Base-by-base conservation (phyloP, 2,888 invertebrate genomes). In the Drosophila silvestris region DNA sequence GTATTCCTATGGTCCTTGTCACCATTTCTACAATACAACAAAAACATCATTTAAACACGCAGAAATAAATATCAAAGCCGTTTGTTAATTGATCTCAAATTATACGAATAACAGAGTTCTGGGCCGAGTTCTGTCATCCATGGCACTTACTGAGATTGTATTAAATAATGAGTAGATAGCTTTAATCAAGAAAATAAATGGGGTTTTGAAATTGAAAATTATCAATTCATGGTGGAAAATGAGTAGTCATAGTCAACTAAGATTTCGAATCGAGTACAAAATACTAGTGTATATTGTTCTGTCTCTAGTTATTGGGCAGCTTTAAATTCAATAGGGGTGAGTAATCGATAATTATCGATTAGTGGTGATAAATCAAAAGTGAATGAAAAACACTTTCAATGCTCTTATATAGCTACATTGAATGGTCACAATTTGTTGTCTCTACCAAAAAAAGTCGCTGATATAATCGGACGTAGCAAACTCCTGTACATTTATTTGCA, bases 1-100 rank as follows among this genome's bases (percentile, higher is more conserved):
- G 44, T 26, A 26, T 5, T 16, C 37, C 28, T 57, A 26, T 28
- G 33, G 53, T 33, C 41, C 50, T 58, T 60, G 50, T 54, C 64
- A 12, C 28, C 58, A 41, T 41, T n/a, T 33, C n/a, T 47, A 22
- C 33, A 54, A 37, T 22, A 9, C 53, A 33, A 32, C 7, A 19
- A 9, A 16, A 47, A 26, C 47, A 47, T 26, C 16, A 47, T 16
- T 47, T 47, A 47, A 26, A 47, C 16, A 7, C 14, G 26, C 16
- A 16, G 14, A 47, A 47, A 26, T 26, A 47, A 26, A 47, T 47
- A 47, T n/a, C 16, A 51, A 51, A 28, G 19, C 28, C 10, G 0
- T 51, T 51, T 51, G 19, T 28, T 51, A 51, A 51, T 51, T 51
- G 19, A 30, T 28, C 26, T 19, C 2, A 19, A 30, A 28, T 5